Conservation (phyloP, 2,113 vertebrate species). For the Heterochromis multidens region DNA sequence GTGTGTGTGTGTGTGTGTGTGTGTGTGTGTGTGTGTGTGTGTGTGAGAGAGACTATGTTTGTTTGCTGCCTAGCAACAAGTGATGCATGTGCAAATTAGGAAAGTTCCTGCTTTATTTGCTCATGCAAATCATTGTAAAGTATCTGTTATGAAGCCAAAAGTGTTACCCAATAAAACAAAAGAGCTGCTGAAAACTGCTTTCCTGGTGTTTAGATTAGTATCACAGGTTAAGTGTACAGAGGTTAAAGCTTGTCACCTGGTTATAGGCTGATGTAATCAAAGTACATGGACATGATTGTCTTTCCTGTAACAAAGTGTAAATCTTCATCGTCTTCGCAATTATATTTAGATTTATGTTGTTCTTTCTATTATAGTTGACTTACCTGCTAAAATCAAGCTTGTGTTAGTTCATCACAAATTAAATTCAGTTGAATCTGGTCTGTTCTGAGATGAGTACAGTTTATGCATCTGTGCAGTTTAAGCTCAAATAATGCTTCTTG, state of each 20-base stretch:
- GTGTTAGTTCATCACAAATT: neutral
- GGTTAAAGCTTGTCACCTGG: neutral
- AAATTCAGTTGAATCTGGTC: neutral
- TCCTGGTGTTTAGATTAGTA: neutral
- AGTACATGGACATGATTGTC: neutral
- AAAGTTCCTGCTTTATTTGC: conserved; percentile 57
- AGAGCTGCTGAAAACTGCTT: conserved; percentile 4
- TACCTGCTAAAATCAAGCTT: neutral
- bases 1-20: neutral
- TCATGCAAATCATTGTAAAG: conserved; percentile 28
- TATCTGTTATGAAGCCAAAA: conserved; percentile 38
- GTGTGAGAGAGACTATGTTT: conserved; percentile 42
- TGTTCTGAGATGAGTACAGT: neutral
- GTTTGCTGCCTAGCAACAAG: conserved; percentile 66
- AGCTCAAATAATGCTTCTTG: neutral
- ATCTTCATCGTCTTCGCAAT: neutral
- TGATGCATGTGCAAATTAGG: conserved; percentile 56
- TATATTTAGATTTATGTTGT: neutral
- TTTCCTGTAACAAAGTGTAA: neutral
- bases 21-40: conserved; percentile 33
- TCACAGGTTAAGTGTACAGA: neutral
- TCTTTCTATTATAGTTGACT: neutral
- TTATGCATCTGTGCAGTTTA: neutral
- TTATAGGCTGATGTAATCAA: neutral
- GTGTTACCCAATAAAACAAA: conserved; percentile 19